phyloP scores from a whole-genome alignment of 2,888 invertebrate genomes.

The Mechanitis messenoides region DNA sequence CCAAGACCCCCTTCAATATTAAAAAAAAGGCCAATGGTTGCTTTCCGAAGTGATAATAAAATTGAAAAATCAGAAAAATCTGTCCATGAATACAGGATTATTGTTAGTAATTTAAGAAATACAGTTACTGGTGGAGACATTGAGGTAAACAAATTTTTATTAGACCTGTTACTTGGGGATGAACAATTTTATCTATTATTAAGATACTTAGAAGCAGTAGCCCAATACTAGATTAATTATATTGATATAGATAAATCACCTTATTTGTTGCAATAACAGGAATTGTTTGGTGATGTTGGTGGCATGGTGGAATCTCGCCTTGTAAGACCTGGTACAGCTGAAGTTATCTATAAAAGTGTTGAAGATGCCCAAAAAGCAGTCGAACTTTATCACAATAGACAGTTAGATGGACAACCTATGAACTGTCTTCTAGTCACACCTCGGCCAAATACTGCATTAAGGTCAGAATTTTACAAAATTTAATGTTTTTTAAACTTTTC shows the following conservation, averaged over 20 bases:
- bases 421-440: conserved; percentile 91
- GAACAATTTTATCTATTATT: too few relatives aligned
- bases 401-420: conserved; percentile 95
- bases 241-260: conserved; percentile 5
- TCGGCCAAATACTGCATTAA: conserved; percentile 52
- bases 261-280: conserved; percentile 68
- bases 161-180: too few relatives aligned
- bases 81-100: conserved; percentile 85
- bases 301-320: conserved; percentile 89
- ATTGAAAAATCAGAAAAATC: conserved; percentile 52
- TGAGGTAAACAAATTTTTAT: conserved; percentile 72
- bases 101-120: conserved; percentile 92
- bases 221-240: background rate
- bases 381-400: conserved; percentile 94
- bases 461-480: conserved; percentile 34
- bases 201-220: too few relatives aligned
- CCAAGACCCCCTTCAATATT: conserved; percentile 68
- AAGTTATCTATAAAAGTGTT: conserved; percentile 90
- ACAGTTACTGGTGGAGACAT: conserved; percentile 94
- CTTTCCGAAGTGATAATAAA: conserved; percentile 53
- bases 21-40: conserved; percentile 71
- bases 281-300: conserved; percentile 95
- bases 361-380: conserved; percentile 93
- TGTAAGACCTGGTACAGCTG: conserved; percentile 91
- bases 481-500: background rate